Evolutionary conservation across 2,888 invertebrate species (phyloP).

Genomic region (Campoplex nolae): DNA sequence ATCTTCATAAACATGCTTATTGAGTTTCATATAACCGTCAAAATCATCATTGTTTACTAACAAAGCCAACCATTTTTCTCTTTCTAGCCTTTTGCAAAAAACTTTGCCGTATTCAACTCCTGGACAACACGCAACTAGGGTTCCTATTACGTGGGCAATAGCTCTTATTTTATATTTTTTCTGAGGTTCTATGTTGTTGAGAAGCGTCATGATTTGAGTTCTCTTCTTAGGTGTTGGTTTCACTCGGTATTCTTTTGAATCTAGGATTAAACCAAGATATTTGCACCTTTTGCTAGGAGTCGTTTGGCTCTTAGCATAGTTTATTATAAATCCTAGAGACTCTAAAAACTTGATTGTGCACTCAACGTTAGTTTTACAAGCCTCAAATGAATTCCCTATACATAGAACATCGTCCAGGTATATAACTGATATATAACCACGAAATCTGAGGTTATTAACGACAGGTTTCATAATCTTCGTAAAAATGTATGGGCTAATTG

Average conservation of each 20-base stretch:
- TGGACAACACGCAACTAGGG: neutral
- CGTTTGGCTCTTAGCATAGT: slow-evolving; percentile 34
- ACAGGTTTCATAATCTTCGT: slow-evolving; percentile 35
- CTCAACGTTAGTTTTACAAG: slow-evolving; percentile 1
- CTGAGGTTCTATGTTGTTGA: neutral
- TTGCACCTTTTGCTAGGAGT: slow-evolving; percentile 16
- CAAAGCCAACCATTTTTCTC: neutral
- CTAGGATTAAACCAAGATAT: slow-evolving; percentile 20
- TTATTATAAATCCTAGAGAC: slow-evolving; percentile 33
- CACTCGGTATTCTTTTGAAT: neutral
- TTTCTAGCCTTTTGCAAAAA: neutral
- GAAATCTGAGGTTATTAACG: neutral
- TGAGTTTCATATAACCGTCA: neutral
- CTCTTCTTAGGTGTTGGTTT: neutral
- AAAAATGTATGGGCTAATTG: slow-evolving; percentile 30
- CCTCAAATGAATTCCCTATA: neutral
- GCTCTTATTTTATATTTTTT: neutral
- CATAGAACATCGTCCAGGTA: slow-evolving; percentile 33
- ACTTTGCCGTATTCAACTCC: neutral
- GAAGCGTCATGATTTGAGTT: too few relatives aligned
- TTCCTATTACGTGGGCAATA: neutral
- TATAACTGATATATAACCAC: slow-evolving; percentile 9
- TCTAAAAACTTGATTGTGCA: slow-evolving; percentile 12
- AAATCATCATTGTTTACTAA: neutral
- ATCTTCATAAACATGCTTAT: too few relatives aligned